Conservation (phyloP, 2,113 vertebrate species). For the Hiodon alosoides region DNA sequence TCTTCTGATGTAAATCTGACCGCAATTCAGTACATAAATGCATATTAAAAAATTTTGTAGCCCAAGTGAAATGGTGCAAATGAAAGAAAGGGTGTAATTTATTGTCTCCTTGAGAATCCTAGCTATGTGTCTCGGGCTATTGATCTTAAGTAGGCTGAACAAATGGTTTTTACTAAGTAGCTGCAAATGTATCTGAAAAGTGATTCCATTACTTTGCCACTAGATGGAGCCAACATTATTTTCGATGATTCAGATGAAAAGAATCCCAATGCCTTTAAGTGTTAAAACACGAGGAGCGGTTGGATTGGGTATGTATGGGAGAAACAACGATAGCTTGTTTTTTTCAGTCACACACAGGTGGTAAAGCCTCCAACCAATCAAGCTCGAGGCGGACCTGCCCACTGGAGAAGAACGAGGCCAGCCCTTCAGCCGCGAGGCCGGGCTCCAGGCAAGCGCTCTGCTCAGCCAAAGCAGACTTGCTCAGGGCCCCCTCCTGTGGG, state of each 20-base stretch:
- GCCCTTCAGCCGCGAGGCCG: neutral
- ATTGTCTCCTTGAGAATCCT: too few relatives aligned
- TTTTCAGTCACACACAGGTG: conserved; percentile 44
- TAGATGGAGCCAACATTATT: conserved; percentile 66
- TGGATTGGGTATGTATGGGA: conserved; percentile 41
- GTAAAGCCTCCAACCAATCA: conserved; percentile 40
- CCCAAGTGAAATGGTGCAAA: too few relatives aligned
- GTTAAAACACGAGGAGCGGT: conserved; percentile 28
- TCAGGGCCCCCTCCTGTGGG: conserved; percentile 32
- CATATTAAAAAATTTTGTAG: too few relatives aligned
- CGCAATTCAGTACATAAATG: neutral
- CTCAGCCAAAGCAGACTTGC: conserved; percentile 41
- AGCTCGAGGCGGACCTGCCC: conserved; percentile 42
- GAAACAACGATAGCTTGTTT: conserved; percentile 42
- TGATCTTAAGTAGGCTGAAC: neutral
- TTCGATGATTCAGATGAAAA: conserved; percentile 13
- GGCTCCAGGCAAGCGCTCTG: conserved; percentile 36
- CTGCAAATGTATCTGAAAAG: neutral
- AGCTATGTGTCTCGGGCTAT: neutral
- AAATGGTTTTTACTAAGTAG: neutral
- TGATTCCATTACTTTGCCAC: conserved; percentile 41
- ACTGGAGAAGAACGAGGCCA: conserved; percentile 40
- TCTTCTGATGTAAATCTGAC: neutral
- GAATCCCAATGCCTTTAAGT: conserved; percentile 17
- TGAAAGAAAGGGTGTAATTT: too few relatives aligned